phyloP scores from a whole-genome alignment of 2,888 invertebrate genomes.

The Tromatobia lineatoria region DNA sequence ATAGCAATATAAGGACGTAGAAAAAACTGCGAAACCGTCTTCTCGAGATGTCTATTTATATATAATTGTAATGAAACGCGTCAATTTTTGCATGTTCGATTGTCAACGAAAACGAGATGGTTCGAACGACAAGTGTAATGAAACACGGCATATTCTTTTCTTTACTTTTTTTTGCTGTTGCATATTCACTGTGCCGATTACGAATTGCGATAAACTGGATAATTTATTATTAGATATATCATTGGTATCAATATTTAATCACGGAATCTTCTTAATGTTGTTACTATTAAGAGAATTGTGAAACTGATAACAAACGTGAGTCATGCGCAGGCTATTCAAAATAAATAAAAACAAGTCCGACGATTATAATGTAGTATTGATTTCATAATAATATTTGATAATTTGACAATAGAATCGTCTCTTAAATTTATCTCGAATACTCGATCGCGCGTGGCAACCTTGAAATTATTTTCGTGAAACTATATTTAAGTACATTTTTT shows the following conservation, averaged over 20 bases:
- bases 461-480: no score
- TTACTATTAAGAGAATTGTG: slow-evolving; percentile 62
- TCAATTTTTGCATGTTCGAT: slow-evolving; percentile 58
- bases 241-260: slow-evolving; percentile 64
- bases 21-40: background rate
- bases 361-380: background rate
- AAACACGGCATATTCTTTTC: slow-evolving; percentile 17
- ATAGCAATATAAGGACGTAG: background rate
- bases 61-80: slow-evolving; percentile 42
- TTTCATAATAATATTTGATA: background rate
- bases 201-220: slow-evolving; percentile 56
- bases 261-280: slow-evolving; percentile 64
- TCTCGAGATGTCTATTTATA: slow-evolving; percentile 31
- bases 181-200: slow-evolving; percentile 38
- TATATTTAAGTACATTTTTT: no score
- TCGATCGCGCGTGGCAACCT: no score
- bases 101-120: slow-evolving; percentile 48
- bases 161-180: slow-evolving; percentile 17
- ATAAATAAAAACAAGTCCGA: slow-evolving; percentile 44
- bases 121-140: slow-evolving; percentile 42
- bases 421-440: background rate
- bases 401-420: background rate
- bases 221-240: slow-evolving; percentile 64
- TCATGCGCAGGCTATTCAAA: slow-evolving; percentile 36
- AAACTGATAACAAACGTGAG: slow-evolving; percentile 38